phyloP scores from a whole-genome alignment of 37 sponge, comb jelly and placozoan species.

The Halichondria panicea region DNA sequence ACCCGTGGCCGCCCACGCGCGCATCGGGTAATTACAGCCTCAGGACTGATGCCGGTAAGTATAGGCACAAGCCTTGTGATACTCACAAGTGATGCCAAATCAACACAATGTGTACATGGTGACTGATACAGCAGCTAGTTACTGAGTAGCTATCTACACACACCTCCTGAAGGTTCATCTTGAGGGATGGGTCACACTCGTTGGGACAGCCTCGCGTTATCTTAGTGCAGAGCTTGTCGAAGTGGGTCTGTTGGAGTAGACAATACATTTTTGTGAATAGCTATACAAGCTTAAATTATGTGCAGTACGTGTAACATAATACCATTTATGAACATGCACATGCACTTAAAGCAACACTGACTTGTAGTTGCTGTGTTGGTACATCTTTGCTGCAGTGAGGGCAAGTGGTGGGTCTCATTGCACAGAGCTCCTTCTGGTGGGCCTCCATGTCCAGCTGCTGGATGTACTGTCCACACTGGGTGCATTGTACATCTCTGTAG shows the following conservation, averaged over 20 bases:
- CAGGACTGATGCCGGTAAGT: no score
- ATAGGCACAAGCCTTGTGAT: no score
- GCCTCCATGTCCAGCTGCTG: not conserved
- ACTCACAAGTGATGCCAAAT: no score
- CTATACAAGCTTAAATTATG: not conserved
- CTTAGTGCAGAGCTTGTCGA: conserved; percentile 38
- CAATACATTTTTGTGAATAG: not conserved
- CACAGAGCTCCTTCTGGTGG: conserved; percentile 43
- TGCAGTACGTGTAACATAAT: not conserved
- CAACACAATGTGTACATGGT: no score
- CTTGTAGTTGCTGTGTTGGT: conserved; percentile 42
- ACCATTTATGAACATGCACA: no score
- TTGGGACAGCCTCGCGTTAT: conserved; percentile 41
- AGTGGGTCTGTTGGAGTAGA: conserved; percentile 20
- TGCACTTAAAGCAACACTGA: no score
- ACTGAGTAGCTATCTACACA: no score
- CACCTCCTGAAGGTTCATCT: conserved; percentile 37
- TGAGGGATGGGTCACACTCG: conserved; percentile 11
- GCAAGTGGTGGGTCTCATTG: conserved; percentile 59
- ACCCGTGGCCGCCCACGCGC: no score
- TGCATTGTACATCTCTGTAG: conserved; percentile 42
- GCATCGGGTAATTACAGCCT: no score
- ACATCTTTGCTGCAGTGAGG: conserved; percentile 39
- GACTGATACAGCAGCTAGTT: no score
- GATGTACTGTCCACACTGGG: conserved; percentile 50